These are phyloP conservation scores for Dasypolia templi DNA, from an alignment of 2,888 invertebrate species.

Conservation along the genomic window DNA sequence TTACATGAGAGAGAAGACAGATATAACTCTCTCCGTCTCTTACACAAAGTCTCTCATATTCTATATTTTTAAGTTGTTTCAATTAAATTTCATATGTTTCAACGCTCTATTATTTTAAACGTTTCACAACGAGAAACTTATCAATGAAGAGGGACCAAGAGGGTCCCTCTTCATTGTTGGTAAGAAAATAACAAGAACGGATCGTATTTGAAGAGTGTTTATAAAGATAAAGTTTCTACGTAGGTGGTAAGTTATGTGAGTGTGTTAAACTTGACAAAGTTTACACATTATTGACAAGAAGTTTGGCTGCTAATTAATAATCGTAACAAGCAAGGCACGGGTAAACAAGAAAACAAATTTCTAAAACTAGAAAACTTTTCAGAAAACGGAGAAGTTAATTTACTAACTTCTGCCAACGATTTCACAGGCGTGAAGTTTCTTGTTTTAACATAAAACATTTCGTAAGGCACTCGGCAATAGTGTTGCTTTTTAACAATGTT, in stretches of 20 bases:
- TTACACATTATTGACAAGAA: not conserved
- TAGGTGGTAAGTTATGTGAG: not conserved
- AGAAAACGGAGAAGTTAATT: not conserved
- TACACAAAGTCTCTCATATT: no score
- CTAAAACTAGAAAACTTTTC: not conserved
- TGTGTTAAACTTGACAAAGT: not conserved
- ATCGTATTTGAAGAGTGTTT: not conserved
- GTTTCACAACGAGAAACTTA: no score
- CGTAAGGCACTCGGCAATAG: not conserved
- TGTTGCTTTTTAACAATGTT: not conserved
- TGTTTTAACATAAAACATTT: not conserved
- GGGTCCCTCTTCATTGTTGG: no score
- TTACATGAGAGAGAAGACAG: no score
- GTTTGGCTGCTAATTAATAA: constrained; percentile 6
- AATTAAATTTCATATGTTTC: no score
- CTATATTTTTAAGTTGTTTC: no score
- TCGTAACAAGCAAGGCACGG: not conserved
- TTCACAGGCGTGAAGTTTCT: not conserved
- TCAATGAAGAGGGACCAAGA: no score
- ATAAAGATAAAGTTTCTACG: not conserved
- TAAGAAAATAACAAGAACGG: not conserved
- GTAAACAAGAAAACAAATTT: not conserved
- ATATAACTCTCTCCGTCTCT: no score
- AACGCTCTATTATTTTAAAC: no score
- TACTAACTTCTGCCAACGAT: no score